phyloP scores from a whole-genome alignment of 2,113 vertebrate genomes.

The Grallaria varia region DNA sequence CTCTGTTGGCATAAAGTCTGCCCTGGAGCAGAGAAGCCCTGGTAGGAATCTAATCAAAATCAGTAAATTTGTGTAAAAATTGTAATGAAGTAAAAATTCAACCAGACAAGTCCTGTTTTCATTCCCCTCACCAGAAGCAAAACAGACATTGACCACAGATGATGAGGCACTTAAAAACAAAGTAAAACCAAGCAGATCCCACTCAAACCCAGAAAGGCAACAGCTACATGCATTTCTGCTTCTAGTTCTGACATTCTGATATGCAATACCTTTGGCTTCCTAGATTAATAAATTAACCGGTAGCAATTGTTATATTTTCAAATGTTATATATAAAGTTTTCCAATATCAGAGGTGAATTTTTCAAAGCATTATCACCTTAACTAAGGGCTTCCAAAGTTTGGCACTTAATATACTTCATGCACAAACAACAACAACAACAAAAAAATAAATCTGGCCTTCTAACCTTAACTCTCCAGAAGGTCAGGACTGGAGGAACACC shows the following conservation, averaged over 20 bases:
- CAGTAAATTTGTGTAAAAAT: not conserved
- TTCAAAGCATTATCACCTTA: not conserved
- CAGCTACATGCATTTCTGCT: not conserved
- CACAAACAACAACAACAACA: too few species aligned
- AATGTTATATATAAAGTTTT: not conserved
- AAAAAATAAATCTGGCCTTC: not conserved
- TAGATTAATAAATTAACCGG: not conserved
- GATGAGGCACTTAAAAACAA: not conserved
- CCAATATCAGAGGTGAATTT: not conserved
- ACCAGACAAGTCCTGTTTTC: not conserved
- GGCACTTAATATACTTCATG: not conserved
- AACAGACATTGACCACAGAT: not conserved
- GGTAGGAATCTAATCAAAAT: not conserved
- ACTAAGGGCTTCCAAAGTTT: not conserved
- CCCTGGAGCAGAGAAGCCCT: not conserved
- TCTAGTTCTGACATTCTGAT: not conserved
- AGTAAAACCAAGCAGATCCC: not conserved
- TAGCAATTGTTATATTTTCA: not conserved
- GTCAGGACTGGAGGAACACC: not conserved
- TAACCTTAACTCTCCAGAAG: not conserved
- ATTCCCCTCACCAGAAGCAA: not conserved
- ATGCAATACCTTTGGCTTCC: not conserved
- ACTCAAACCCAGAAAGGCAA: not conserved
- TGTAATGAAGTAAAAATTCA: not conserved
- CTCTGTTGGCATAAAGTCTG: not conserved